These are phyloP conservation scores for Palythoa heliodiscus DNA, from an alignment of 92 coral and sea anemone genomes.

Conservation along the genomic window DNA sequence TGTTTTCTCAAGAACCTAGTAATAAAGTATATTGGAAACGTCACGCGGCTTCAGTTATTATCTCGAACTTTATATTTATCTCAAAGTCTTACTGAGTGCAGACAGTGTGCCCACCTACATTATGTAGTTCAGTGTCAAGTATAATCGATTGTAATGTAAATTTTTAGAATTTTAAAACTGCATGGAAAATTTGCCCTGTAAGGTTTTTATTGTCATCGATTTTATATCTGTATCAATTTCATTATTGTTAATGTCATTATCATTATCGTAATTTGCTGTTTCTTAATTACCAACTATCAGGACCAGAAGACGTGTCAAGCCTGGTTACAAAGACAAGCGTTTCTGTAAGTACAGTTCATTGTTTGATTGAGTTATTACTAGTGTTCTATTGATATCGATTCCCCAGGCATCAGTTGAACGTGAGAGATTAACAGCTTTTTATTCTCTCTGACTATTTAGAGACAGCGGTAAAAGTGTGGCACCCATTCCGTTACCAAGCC, in stretches of 20 bases:
- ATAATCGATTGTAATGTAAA: no score
- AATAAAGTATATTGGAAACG: no score
- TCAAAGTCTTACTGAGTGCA: no score
- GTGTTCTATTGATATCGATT: no score
- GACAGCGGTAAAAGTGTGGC: slow-evolving; percentile 70
- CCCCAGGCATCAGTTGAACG: not conserved
- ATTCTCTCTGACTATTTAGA: slow-evolving; percentile 43
- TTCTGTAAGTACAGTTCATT: slow-evolving; percentile 59
- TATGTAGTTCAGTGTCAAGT: no score
- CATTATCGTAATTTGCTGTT: not conserved
- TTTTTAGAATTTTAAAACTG: no score
- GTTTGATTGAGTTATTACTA: not conserved
- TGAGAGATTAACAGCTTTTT: not conserved
- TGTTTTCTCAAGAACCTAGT: no score
- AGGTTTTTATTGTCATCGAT: not conserved
- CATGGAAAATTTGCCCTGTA: not conserved
- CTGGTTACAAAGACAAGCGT: slow-evolving; percentile 94
- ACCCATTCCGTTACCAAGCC: slow-evolving; percentile 85
- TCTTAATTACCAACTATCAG: slow-evolving; percentile 37
- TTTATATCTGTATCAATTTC: not conserved
- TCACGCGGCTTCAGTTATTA: no score
- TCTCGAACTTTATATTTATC: no score
- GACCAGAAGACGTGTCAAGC: slow-evolving; percentile 95
- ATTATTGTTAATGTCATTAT: not conserved
- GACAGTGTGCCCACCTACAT: no score